A percentile compares a stretch with the other conserved stretches of the same genome.
Conservation (phyloP, 2,113 vertebrate species). For the Anoura caudifer region DNA sequence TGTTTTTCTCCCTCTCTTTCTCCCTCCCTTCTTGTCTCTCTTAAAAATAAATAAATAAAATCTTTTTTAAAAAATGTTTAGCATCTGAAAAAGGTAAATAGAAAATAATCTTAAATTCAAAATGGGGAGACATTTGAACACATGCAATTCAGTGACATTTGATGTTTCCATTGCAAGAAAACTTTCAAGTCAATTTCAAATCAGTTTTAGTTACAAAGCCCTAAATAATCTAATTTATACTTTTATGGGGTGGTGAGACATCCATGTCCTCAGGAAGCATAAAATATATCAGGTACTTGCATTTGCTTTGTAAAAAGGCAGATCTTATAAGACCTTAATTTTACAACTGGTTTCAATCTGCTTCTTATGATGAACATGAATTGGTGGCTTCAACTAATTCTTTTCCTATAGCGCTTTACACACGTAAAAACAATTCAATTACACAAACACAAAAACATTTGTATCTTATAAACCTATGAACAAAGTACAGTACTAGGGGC, state of each 20-base stretch:
- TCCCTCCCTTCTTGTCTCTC: too few species aligned
- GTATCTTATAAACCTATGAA: not conserved
- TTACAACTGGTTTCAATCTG: not conserved
- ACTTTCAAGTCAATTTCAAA: not conserved
- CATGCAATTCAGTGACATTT: not conserved
- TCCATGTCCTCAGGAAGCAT: not conserved
- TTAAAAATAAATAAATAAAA: too few species aligned
- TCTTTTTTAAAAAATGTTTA: not conserved
- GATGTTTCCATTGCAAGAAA: not conserved
- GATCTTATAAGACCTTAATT: not conserved
- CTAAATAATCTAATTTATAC: conserved; percentile 2
- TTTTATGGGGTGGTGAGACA: not conserved
- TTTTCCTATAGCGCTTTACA: not conserved
- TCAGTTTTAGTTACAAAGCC: conserved; percentile 1
- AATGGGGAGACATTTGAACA: not conserved
- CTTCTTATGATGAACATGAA: not conserved
- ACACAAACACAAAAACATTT: not conserved
- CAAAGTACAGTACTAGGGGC: not conserved
- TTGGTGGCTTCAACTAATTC: not conserved
- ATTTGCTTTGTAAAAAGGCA: not conserved
- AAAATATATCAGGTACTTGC: not conserved
- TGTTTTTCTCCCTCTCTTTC: too few species aligned
- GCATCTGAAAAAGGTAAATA: not conserved
- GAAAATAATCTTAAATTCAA: conserved; percentile 33
- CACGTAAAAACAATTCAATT: not conserved